Evolutionary conservation across 2,113 vertebrate genomes (phyloP).

Genomic region (Amphiprion percula): DNA sequence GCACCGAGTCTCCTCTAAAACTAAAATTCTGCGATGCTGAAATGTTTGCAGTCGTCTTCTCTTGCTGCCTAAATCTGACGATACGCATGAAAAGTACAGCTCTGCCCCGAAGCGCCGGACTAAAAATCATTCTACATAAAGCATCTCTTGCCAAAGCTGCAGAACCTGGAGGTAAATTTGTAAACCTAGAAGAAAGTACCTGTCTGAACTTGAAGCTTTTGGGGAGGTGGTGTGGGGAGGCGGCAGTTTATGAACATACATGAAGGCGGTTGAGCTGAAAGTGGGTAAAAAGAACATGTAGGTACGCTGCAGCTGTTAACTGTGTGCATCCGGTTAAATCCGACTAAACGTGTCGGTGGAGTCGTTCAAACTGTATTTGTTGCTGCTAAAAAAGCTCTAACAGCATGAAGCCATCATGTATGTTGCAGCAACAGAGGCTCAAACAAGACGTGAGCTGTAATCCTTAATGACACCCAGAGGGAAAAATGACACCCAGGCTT

Average conservation of each 20-base stretch:
- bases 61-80: neutral
- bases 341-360: neutral
- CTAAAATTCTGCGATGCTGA: neutral
- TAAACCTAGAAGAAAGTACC: slow-evolving; percentile 75
- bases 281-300: slow-evolving; percentile 24
- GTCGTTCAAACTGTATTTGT: neutral
- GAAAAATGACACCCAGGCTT: slow-evolving; percentile 14
- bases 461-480: neutral
- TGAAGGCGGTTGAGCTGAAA: slow-evolving; percentile 59
- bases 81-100: neutral
- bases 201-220: slow-evolving; percentile 82
- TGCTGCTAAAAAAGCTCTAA: neutral
- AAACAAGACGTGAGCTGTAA: neutral
- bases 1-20: neutral
- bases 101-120: slow-evolving; percentile 11
- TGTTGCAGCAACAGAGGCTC: neutral
- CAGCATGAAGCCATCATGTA: neutral
- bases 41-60: neutral
- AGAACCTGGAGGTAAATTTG: slow-evolving; percentile 79
- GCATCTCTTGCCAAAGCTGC: slow-evolving; percentile 65
- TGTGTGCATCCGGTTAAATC: slow-evolving; percentile 7
- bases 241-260: slow-evolving; percentile 53
- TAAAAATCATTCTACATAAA: slow-evolving; percentile 29
- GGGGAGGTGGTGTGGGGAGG: slow-evolving; percentile 25
- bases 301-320: slow-evolving; percentile 6